Base-by-base conservation (phyloP, 2,113 vertebrate genomes). In the Heloderma charlesbogerti region DNA sequence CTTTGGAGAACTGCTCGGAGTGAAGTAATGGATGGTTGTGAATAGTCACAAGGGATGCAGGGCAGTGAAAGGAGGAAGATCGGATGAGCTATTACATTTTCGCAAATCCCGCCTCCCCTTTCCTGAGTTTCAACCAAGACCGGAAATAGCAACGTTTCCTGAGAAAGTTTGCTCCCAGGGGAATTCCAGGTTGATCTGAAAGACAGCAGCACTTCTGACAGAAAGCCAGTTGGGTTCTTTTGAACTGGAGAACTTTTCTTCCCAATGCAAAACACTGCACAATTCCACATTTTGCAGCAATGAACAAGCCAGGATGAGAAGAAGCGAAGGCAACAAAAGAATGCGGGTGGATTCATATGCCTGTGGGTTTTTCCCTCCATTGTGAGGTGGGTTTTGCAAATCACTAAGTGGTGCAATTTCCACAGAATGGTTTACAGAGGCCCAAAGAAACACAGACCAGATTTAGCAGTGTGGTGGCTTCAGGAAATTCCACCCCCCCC, bases 61-160 rank as follows among this genome's bases (percentile, higher is more conserved):
- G n/a, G 43, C 0, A 1, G 88, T 88, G 34, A 0, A 18, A 86
- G 79, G 43, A 80, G 90, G 94, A 92, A 92, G 67, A 74, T 74
- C 92, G 93, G 22, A 40, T 91, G 87, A 95, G 93, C 54, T 90
- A 85, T 34, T 90, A 87, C 92, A 84, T 94, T 93, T 94, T 51
- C 84, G 13, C 67, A 13, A 92, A 92, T 93, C 91, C 94, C 95
- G 95, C 92, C 22, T 40, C 94, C 94, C 95, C 89, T 96, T 96
- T 95, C 95, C 95, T 95, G 94, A 92, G 37, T 94, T 95, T 93
- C 94, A 93, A 91, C 92, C 48, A 2, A 87, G 92, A 29, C 82
- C 84, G 95, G 96, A 96, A 96, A 96, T 94, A 95, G 94, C 96
- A 60, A 84, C 94, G 91, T 95, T 96, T 96, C 94, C 96, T 96